Conservation (phyloP, 1,140 invertebrate genomes). For the Copidosoma floridanum region DNA sequence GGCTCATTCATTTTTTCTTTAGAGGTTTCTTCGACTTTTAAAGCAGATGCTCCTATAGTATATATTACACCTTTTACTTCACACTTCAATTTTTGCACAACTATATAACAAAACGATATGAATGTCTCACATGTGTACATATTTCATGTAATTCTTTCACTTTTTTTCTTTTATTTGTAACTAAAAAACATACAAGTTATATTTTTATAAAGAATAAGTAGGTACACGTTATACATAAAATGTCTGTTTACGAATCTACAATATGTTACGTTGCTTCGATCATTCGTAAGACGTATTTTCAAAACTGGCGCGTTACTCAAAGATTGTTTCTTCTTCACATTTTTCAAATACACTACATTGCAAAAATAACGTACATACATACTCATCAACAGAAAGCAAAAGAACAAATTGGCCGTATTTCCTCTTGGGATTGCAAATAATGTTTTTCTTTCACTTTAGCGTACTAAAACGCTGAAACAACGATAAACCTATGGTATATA, state of each 20-base stretch:
- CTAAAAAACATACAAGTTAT: constrained; percentile 29
- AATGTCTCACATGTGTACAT: constrained; percentile 23
- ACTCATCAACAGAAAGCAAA: constrained; percentile 6
- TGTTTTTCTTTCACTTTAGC: neutral
- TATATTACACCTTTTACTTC: too few relatives aligned
- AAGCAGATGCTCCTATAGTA: constrained; percentile 17
- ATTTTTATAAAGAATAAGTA: constrained; percentile 21
- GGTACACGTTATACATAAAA: too few relatives aligned
- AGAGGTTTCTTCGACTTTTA: neutral
- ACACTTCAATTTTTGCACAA: too few relatives aligned
- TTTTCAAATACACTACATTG: too few relatives aligned
- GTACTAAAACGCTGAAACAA: constrained; percentile 29
- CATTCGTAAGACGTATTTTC: too few relatives aligned
- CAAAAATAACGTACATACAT: too few relatives aligned
- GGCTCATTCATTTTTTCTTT: neutral
- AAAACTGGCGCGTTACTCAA: constrained; percentile 6
- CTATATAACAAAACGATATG: constrained; percentile 32
- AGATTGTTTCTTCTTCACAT: neutral
- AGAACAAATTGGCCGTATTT: neutral
- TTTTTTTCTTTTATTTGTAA: too few relatives aligned
- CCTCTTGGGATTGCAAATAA: constrained; percentile 19
- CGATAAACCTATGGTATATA: constrained; percentile 40
- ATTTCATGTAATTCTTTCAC: constrained; percentile 34
- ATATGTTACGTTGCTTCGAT: too few relatives aligned
- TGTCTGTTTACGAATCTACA: constrained; percentile 19